Percentiles rank a stretch among this genome's conserved stretches.
phyloP scores from a whole-genome alignment of 2,797 vertebrate genomes.

The Echeneis naucrates region DNA sequence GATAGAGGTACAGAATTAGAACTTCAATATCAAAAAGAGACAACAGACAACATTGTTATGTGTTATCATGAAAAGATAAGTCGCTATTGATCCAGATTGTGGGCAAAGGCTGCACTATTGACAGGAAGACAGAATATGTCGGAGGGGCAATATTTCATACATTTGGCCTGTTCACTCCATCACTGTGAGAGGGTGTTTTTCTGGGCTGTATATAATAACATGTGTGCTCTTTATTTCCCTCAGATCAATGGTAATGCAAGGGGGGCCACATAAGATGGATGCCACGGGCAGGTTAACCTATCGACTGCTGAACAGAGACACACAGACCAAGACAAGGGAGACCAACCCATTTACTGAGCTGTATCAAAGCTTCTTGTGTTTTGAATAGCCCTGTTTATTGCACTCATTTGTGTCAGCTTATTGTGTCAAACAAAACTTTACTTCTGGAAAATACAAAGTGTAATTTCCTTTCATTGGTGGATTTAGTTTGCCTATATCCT shows the following conservation, averaged over 20 bases:
- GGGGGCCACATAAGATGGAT: slow-evolving; percentile 92
- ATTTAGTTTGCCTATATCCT: neutral
- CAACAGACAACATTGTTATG: slow-evolving; percentile 88
- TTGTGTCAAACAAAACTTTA: neutral
- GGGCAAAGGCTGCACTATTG: slow-evolving; percentile 94
- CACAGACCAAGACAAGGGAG: slow-evolving; percentile 61
- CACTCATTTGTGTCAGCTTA: slow-evolving; percentile 19
- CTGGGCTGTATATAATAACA: slow-evolving; percentile 93
- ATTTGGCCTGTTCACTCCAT: slow-evolving; percentile 92
- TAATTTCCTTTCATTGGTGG: neutral
- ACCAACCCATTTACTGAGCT: slow-evolving; percentile 53
- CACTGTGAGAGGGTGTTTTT: slow-evolving; percentile 88
- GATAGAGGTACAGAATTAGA: slow-evolving; percentile 43
- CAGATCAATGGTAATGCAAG: slow-evolving; percentile 97
- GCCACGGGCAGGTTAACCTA: slow-evolving; percentile 85
- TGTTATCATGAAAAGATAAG: slow-evolving; percentile 95
- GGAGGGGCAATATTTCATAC: slow-evolving; percentile 94
- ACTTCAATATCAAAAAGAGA: slow-evolving; percentile 67
- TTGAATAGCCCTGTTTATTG: slow-evolving; percentile 39
- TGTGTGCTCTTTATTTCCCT: slow-evolving; percentile 92
- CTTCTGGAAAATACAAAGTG: neutral
- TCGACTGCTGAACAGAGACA: slow-evolving; percentile 79
- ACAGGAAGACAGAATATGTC: slow-evolving; percentile 97
- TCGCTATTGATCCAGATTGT: slow-evolving; percentile 94
- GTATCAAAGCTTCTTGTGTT: slow-evolving; percentile 40